phyloP scores from a whole-genome alignment of 2,797 vertebrate genomes.

The Tenualosa ilisha region DNA sequence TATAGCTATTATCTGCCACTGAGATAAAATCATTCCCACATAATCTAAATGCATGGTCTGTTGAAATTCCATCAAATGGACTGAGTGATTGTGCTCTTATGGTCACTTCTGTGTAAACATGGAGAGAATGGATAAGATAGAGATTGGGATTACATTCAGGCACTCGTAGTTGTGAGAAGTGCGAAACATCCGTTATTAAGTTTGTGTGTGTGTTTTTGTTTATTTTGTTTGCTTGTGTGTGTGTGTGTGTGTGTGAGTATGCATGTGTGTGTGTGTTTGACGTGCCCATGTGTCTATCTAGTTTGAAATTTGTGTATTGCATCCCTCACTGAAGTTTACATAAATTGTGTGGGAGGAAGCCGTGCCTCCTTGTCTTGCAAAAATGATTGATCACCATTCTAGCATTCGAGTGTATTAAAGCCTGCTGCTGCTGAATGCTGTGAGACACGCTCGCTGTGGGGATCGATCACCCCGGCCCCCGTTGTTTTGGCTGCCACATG shows the following conservation, averaged over 20 bases:
- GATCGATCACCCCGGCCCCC: slow-evolving; percentile 40
- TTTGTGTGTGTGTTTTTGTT: not conserved
- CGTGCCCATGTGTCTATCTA: not conserved
- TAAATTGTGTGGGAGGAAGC: not conserved
- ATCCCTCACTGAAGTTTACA: not conserved
- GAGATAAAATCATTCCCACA: not conserved
- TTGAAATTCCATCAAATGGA: not conserved
- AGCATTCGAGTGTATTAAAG: slow-evolving; percentile 31
- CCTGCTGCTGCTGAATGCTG: slow-evolving; percentile 41
- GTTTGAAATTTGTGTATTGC: not conserved
- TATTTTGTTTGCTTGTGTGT: slow-evolving; percentile 19
- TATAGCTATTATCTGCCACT: not conserved
- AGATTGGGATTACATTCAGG: no score
- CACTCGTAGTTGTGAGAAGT: no score
- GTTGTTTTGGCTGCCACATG: slow-evolving; percentile 44
- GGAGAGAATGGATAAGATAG: not conserved
- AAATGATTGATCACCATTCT: slow-evolving; percentile 43
- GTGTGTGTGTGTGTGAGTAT: slow-evolving; percentile 18
- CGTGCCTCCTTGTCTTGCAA: not conserved
- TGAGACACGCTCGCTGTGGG: slow-evolving; percentile 22
- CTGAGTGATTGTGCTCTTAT: not conserved
- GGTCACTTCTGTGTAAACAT: not conserved
- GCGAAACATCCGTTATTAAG: no score
- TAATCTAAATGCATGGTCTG: not conserved
- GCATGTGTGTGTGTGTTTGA: slow-evolving; percentile 22